Evolutionary conservation across 1,140 invertebrate species (phyloP).

Genomic region (Penaeus indicus): DNA sequence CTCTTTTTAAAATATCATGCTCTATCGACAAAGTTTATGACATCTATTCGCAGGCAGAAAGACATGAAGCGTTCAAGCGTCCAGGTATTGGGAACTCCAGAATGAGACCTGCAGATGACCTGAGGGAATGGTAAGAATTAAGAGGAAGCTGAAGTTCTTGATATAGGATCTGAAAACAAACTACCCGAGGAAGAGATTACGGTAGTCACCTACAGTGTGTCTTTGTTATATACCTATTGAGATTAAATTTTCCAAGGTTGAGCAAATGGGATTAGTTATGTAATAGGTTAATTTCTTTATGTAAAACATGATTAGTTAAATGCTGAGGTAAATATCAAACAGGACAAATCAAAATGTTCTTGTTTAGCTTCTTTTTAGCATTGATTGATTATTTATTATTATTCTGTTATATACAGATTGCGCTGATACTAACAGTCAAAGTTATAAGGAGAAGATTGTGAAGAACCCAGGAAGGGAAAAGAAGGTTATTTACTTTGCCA

Average conservation of each 20-base stretch:
- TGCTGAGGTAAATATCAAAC: too few species aligned
- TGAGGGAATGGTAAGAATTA: conserved; percentile 34
- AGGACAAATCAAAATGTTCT: too few species aligned
- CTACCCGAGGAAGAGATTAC: too few species aligned
- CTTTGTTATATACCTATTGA: too few species aligned
- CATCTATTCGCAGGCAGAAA: conserved; percentile 10
- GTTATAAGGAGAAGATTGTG: conserved; percentile 71
- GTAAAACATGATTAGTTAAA: too few species aligned
- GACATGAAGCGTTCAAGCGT: conserved; percentile 40
- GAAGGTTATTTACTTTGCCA: conserved; percentile 71
- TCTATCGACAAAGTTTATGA: too few species aligned
- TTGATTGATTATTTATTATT: too few species aligned
- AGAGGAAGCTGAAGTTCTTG: not conserved
- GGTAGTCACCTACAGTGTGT: too few species aligned
- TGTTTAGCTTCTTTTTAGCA: too few species aligned
- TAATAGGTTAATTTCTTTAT: too few species aligned
- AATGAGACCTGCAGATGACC: conserved; percentile 40
- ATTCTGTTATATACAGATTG: conserved; percentile 11
- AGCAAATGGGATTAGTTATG: too few species aligned
- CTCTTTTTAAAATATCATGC: not conserved
- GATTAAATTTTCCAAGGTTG: too few species aligned
- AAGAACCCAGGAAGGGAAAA: conserved; percentile 69
- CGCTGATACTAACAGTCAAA: conserved; percentile 29
- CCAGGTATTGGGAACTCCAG: conserved; percentile 43
- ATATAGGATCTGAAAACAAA: conserved; percentile 41